Conservation (phyloP, 2,888 invertebrate species). For the Ligdia adustata region DNA sequence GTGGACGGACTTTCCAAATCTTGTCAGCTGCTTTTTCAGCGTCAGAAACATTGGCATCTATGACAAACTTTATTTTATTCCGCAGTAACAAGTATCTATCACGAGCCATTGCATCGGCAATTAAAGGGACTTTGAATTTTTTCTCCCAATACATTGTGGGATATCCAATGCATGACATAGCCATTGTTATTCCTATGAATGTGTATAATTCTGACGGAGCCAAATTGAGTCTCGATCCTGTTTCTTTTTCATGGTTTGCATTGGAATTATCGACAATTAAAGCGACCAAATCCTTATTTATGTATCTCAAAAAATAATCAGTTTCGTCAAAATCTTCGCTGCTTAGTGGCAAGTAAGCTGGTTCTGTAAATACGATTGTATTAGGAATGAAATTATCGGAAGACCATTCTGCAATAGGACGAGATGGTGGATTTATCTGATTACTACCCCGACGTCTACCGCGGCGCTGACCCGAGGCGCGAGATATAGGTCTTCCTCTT, state of each 20-base stretch:
- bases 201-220: conserved; percentile 4
- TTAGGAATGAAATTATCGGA: neutral
- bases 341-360: neutral
- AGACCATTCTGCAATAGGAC: conserved; percentile 1
- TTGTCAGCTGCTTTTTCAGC: conserved; percentile 2
- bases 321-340: neutral
- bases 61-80: conserved; percentile 3
- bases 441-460: neutral
- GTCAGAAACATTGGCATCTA: conserved; percentile 3
- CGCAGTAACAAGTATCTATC: conserved; percentile 3
- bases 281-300: neutral
- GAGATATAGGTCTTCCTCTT: neutral
- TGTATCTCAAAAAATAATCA: conserved; percentile 1
- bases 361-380: conserved; percentile 1
- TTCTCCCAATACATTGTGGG: conserved; percentile 6
- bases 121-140: conserved; percentile 1
- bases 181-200: conserved; percentile 5
- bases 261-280: neutral
- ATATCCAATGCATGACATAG: conserved; percentile 2
- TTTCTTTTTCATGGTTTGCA: conserved; percentile 1
- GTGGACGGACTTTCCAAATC: conserved; percentile 7
- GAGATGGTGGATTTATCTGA: neutral
- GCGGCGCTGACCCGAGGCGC: neutral
- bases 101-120: conserved; percentile 5
- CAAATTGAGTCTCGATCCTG: conserved; percentile 2